A percentile compares a stretch with the other conserved stretches of the same genome.
Conservation (phyloP, 2,113 vertebrate species). For the Scophthalmus maximus region DNA sequence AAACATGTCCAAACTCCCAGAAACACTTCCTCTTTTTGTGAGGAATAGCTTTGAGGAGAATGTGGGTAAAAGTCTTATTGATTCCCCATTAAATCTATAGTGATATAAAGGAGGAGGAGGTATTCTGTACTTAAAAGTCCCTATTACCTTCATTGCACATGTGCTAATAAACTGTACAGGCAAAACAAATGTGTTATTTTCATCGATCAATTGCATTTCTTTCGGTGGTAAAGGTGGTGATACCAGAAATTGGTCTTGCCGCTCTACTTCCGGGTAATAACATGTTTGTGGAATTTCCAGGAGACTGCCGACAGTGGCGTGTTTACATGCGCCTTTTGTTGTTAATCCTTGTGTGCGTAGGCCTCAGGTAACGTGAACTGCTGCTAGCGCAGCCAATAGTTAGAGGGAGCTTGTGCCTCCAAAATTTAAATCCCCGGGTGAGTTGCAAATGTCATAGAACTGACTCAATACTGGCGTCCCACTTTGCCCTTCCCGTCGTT, state of each 20-base stretch:
- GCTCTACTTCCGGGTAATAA: not conserved
- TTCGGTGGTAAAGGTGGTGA: not conserved
- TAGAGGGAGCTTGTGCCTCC: not conserved
- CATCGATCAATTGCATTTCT: not conserved
- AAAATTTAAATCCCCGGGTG: not conserved
- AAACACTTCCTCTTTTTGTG: not conserved
- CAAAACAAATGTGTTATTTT: not conserved
- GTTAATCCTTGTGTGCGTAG: not conserved
- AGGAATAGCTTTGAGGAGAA: not conserved
- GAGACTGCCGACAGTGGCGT: not conserved
- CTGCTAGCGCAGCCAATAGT: not conserved
- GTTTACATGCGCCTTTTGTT: constrained; percentile 14
- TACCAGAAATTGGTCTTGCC: not conserved
- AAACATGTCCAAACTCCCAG: not conserved
- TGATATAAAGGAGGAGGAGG: constrained; percentile 3
- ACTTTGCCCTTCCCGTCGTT: not conserved
- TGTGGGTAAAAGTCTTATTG: not conserved
- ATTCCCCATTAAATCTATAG: not conserved
- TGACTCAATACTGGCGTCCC: constrained; percentile 6
- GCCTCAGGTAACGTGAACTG: not conserved
- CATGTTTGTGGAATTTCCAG: constrained; percentile 1
- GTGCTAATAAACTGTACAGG: too few species aligned
- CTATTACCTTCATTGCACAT: not conserved
- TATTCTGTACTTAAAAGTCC: not conserved
- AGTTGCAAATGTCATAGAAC: not conserved